These are phyloP conservation scores for Spermophilus dauricus DNA, from an alignment of 2,113 vertebrate genomes.

Conservation along the genomic window DNA sequence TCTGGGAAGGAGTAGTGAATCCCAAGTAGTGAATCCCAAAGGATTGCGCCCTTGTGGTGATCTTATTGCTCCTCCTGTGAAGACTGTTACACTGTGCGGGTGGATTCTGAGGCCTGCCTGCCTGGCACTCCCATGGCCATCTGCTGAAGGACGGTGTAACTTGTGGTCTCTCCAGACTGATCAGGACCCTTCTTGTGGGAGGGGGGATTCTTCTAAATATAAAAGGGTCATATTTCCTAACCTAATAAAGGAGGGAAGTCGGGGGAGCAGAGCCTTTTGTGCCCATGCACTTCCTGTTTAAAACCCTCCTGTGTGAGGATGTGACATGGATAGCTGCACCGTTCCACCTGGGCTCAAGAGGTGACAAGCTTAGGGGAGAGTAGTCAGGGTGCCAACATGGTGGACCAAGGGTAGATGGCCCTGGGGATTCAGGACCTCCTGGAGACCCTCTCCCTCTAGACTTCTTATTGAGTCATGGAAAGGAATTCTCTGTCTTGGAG, in stretches of 20 bases:
- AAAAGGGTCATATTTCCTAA: not conserved
- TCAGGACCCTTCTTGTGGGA: accelerated
- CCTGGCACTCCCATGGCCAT: no score
- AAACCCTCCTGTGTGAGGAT: accelerated
- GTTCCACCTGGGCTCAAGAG: not conserved
- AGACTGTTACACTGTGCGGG: no score
- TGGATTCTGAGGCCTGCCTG: no score
- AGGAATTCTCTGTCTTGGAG: not conserved
- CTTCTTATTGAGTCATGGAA: not conserved
- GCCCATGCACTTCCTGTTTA: not conserved
- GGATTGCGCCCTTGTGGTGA: not conserved
- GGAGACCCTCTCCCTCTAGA: not conserved
- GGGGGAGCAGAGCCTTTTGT: not conserved
- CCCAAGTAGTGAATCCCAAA: not conserved
- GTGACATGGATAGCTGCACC: no score
- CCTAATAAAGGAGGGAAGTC: not conserved
- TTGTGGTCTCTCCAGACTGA: no score
- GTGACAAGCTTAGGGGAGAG: not conserved
- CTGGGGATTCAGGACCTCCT: not conserved
- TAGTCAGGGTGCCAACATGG: not conserved
- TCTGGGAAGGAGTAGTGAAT: not conserved
- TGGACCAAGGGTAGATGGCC: not conserved
- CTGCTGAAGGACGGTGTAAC: no score
- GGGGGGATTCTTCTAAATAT: not conserved
- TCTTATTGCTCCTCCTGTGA: not conserved